Evolutionary conservation across 2,113 vertebrate species (phyloP).

Genomic region (Centropristis striata): DNA sequence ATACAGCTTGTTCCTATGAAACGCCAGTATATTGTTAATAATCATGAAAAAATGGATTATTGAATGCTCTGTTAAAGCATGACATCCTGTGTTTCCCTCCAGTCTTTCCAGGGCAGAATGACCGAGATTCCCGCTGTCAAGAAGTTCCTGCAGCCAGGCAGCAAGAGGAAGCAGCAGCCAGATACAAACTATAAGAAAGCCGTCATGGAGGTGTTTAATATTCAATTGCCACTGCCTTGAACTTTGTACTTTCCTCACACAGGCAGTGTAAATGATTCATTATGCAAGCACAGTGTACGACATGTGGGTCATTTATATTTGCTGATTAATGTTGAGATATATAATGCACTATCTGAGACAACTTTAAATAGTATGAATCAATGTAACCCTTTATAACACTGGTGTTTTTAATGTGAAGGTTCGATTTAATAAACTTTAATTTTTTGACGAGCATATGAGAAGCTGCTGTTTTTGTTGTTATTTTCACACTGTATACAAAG

Average conservation of each 20-base stretch:
- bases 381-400: background rate
- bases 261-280: background rate
- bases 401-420: background rate
- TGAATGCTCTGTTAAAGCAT: background rate
- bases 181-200: conserved; percentile 78
- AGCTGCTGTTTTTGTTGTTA: conserved; percentile 17
- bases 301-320: background rate
- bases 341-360: too few relatives aligned
- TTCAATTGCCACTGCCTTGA: conserved; percentile 36
- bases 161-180: conserved; percentile 86
- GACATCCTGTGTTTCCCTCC: conserved; percentile 1
- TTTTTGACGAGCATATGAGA: background rate
- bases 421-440: conserved; percentile 20
- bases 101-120: conserved; percentile 92
- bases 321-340: background rate
- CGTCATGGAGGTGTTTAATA: conserved; percentile 75
- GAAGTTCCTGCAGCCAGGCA: conserved; percentile 91
- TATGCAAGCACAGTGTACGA: background rate
- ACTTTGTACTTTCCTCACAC: background rate
- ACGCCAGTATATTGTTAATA: too few relatives aligned
- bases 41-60: background rate
- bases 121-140: conserved; percentile 85
- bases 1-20: background rate
- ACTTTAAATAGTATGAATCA: background rate
- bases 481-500: background rate